phyloP scores from a whole-genome alignment of 1,140 invertebrate species.

The Drosophila pseudoananassae region DNA sequence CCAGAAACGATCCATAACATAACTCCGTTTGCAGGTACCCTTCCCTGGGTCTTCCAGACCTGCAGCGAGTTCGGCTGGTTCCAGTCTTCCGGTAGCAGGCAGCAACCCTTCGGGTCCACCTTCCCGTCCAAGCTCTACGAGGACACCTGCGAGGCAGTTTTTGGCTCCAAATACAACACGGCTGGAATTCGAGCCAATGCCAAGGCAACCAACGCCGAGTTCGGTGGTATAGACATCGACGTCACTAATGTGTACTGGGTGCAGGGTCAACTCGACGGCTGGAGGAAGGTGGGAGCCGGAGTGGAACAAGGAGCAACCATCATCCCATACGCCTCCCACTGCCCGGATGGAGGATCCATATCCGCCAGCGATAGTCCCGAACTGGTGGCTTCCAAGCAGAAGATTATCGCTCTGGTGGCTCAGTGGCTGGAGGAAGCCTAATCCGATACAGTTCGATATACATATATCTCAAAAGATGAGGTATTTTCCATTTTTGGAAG shows the following conservation, averaged over 20 bases:
- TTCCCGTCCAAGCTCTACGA: conserved; percentile 86
- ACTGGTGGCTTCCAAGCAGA: conserved; percentile 79
- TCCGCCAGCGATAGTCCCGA: conserved; percentile 84
- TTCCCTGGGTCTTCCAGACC: conserved; percentile 88
- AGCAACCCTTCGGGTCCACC: conserved; percentile 87
- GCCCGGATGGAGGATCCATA: conserved; percentile 86
- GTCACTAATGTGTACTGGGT: conserved; percentile 87
- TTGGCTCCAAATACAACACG: conserved; percentile 82
- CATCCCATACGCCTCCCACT: conserved; percentile 86
- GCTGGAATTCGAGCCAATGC: conserved; percentile 66
- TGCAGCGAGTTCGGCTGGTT: conserved; percentile 91
- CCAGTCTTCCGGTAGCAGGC: conserved; percentile 86
- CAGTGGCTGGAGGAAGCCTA: conserved; percentile 56
- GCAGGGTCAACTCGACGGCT: conserved; percentile 88
- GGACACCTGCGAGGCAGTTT: conserved; percentile 88
- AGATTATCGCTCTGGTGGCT: conserved; percentile 53
- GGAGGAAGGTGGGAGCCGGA: conserved; percentile 86
- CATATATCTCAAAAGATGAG: not conserved
- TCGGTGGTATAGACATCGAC: conserved; percentile 85
- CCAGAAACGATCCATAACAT: no score
- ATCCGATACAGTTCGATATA: not conserved
- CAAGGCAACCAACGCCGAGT: conserved; percentile 86
- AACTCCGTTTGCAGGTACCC: conserved; percentile 34
- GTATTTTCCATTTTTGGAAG: not conserved
- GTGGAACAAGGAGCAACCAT: conserved; percentile 54